A percentile compares a stretch with the other conserved stretches of the same genome.
These are phyloP conservation scores for Tragelaphus scriptus DNA, from an alignment of 2,113 vertebrate species.

Conservation along the genomic window DNA sequence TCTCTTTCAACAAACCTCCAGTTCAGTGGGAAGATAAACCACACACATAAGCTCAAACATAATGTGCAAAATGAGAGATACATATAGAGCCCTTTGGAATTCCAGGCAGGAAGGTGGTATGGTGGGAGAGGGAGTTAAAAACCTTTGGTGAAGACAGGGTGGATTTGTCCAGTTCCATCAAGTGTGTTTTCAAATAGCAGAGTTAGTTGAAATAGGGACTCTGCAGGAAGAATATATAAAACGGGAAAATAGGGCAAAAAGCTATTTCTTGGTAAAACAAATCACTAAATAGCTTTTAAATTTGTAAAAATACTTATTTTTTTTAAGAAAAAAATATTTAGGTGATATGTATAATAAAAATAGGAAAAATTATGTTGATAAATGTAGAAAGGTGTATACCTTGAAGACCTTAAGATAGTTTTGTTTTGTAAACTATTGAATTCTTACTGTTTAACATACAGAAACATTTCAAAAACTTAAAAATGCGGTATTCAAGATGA, in stretches of 20 bases:
- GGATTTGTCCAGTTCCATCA: not conserved
- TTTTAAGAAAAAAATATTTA: not conserved
- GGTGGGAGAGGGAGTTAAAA: not conserved
- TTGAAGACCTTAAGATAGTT: not conserved
- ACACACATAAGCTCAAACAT: not conserved
- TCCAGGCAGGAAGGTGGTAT: accelerated
- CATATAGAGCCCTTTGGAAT: not conserved
- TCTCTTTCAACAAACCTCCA: not conserved
- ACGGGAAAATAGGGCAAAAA: not conserved
- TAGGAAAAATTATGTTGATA: not conserved
- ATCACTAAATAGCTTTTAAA: not conserved
- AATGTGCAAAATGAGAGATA: not conserved
- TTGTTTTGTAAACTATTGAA: not conserved
- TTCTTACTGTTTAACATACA: not conserved
- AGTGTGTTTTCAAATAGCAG: not conserved
- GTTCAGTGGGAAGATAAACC: not conserved
- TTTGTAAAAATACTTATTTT: not conserved
- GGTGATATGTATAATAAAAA: not conserved
- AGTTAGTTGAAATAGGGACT: not conserved
- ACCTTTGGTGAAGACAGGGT: not conserved
- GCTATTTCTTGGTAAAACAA: not conserved
- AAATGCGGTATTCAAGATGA: not conserved
- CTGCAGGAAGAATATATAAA: not conserved
- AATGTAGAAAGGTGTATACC: not conserved
- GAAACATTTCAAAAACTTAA: not conserved